Base-by-base conservation (phyloP, 2,113 vertebrate genomes). In the Monopterus albus region DNA sequence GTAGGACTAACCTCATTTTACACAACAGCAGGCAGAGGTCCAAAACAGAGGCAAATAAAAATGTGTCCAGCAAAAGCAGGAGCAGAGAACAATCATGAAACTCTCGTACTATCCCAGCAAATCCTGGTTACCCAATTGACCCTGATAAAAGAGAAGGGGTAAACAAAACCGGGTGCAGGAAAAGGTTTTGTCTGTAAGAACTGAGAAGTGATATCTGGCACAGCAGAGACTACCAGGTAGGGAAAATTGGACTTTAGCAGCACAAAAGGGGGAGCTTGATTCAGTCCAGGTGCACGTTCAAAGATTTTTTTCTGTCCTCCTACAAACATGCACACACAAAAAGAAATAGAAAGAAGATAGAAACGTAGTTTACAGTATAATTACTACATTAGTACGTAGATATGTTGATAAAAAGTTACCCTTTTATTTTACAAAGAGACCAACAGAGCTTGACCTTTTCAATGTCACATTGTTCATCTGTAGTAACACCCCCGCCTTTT, bases 381-480 rank as follows among this genome's bases (percentile, higher is more conserved):
- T 72, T 13, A 49, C 53, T 35, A 45, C 45, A 66, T 9, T 53
- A 45, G 56, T 61, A 56, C 35, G 52, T 55, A 49, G 39, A 31
- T 11, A 40, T 51, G 51, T 49, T 62, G 53, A 49, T 56, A 55
- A 68, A 52, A 80, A 70, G 35, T 49, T 36, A 21, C 23, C 42
- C 10, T 39, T 18, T 43, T 17, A 13, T 45, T 79, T 69, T 18
- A 50, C n/a, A 50, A 15, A 18, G 4, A 43, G 42, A 35, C 61
- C 53, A 78, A 63, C 70, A 72, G 25, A 55, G 43, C 74, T 61
- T 60, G 65, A 89, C 78, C 68, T 86, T 72, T 74, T 86, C 75
- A 89, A 84, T 75, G 86, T 80, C 83, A 78, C 49, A 26, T 47
- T 62, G 49, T 83, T 90, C 83, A 88, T 86, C 83, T 88, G 88